Evolutionary conservation across 2,113 vertebrate species (phyloP).

Genomic region (Tonatia bakeri): DNA sequence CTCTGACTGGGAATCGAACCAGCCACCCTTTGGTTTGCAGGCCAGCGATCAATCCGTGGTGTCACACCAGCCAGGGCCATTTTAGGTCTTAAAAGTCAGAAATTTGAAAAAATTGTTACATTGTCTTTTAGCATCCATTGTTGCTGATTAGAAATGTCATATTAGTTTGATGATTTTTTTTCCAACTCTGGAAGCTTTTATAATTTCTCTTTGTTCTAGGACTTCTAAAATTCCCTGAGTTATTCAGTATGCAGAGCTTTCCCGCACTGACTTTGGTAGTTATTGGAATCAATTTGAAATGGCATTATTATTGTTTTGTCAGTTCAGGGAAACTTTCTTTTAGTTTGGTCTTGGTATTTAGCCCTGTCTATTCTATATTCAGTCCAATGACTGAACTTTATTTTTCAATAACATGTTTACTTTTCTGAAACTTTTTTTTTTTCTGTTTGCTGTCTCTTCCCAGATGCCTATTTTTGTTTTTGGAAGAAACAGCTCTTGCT

Average conservation of each 20-base stretch:
- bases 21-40: too few relatives aligned
- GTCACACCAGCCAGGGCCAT: not conserved
- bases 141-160: not conserved
- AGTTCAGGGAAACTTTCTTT: not conserved
- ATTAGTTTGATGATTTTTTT: not conserved
- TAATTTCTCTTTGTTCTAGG: slow-evolving; percentile 13
- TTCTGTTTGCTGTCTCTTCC: not conserved
- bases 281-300: not conserved
- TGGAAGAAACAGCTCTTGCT: not conserved
- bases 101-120: not conserved
- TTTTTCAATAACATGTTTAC: not conserved
- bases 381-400: not conserved
- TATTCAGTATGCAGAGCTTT: not conserved
- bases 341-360: not conserved
- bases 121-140: not conserved
- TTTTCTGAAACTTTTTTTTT: not conserved
- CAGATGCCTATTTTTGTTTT: not conserved
- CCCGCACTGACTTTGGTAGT: not conserved
- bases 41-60: too few relatives aligned
- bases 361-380: not conserved
- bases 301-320: not conserved
- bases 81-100: not conserved
- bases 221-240: not conserved
- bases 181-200: not conserved
- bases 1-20: too few relatives aligned